phyloP scores from a whole-genome alignment of 1,140 invertebrate genomes.

The Listronotus oregonensis region DNA sequence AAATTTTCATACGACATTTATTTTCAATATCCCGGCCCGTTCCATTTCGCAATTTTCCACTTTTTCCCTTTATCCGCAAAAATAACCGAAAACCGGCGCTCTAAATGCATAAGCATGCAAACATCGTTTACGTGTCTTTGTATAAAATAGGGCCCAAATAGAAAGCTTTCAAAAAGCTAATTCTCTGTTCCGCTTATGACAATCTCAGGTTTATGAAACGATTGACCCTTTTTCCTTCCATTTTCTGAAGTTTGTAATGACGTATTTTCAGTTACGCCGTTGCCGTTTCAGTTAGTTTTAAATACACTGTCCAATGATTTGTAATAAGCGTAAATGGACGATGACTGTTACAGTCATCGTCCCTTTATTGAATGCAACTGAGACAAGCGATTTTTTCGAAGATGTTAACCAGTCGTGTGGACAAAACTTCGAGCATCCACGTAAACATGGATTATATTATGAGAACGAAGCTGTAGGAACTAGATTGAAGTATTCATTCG shows the following conservation, averaged over 20 bases:
- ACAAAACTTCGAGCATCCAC: too few relatives aligned
- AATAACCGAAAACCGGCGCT: conserved; percentile 25
- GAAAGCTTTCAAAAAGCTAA: conserved; percentile 43
- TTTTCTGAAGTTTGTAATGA: conserved; percentile 22
- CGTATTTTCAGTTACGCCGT: conserved; percentile 22
- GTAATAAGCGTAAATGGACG: too few relatives aligned
- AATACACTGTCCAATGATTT: too few relatives aligned
- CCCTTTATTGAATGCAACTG: too few relatives aligned
- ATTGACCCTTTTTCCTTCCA: conserved; percentile 42
- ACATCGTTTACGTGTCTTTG: conserved; percentile 35
- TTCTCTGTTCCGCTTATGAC: conserved; percentile 40
- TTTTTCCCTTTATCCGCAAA: conserved; percentile 14
- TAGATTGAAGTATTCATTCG: too few relatives aligned
- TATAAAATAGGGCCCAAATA: conserved; percentile 36
- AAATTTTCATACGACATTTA: conserved; percentile 32
- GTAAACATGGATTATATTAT: too few relatives aligned
- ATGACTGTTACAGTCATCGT: too few relatives aligned
- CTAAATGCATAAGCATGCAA: conserved; percentile 29
- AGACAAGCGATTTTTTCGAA: too few relatives aligned
- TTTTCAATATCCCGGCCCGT: conserved; percentile 21
- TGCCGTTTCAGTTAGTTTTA: conserved; percentile 20
- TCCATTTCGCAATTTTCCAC: conserved; percentile 14
- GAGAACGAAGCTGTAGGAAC: too few relatives aligned
- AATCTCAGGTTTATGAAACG: conserved; percentile 44
- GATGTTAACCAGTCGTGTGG: too few relatives aligned